Percentiles rank a stretch among this genome's conserved stretches.
Evolutionary conservation across 1,140 invertebrate species (phyloP).

Genomic region (Zelostemma sp.): DNA sequence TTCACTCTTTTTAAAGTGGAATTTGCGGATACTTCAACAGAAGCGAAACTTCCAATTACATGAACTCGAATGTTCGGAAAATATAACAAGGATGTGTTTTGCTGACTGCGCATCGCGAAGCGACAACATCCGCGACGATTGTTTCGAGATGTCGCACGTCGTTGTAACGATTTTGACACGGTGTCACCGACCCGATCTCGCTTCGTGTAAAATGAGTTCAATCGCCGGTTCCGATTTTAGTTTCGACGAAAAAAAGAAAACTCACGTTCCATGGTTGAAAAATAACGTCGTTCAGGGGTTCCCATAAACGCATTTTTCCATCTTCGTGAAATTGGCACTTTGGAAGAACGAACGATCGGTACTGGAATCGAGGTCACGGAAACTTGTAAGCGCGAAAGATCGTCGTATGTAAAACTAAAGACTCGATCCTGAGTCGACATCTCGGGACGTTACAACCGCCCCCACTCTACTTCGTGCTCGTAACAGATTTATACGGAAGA

Average conservation of each 20-base stretch:
- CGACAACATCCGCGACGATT: slow-evolving; percentile 25
- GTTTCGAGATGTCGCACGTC: slow-evolving; percentile 19
- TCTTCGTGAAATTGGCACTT: neutral
- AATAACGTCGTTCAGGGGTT: neutral
- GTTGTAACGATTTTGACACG: neutral
- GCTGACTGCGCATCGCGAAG: slow-evolving; percentile 59
- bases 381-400: slow-evolving; percentile 51
- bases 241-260: neutral
- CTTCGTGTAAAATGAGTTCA: no score
- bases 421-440: slow-evolving; percentile 49
- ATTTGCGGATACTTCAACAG: neutral
- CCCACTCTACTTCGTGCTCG: no score
- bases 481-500: no score
- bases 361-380: slow-evolving; percentile 37
- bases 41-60: slow-evolving; percentile 16
- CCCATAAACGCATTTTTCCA: neutral
- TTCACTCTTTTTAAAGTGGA: slow-evolving; percentile 8
- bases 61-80: slow-evolving; percentile 47
- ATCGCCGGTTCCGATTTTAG: no score
- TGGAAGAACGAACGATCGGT: slow-evolving; percentile 1
- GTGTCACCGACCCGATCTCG: neutral
- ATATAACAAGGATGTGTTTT: slow-evolving; percentile 62
- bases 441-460: slow-evolving; percentile 54
- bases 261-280: neutral
- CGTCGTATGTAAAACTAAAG: slow-evolving; percentile 60